Evolutionary conservation across 2,888 invertebrate genomes (phyloP).

Genomic region (Vesta saturnalis): DNA sequence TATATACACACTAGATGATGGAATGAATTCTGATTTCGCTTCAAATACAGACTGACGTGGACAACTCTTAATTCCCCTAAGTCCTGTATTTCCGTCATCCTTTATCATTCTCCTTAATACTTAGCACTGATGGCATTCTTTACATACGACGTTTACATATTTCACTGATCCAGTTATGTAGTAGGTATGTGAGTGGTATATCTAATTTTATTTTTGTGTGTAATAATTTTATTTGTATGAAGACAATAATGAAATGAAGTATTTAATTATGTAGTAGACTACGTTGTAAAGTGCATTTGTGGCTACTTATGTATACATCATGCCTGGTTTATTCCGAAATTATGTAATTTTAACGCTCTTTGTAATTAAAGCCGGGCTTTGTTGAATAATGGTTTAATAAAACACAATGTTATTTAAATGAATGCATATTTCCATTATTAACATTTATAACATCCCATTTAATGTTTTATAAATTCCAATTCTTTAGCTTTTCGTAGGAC

Average conservation of each 20-base stretch:
- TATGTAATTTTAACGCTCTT: constrained; percentile 21
- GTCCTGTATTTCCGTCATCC: constrained; percentile 39
- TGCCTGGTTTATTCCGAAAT: constrained; percentile 13
- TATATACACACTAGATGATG: constrained; percentile 31
- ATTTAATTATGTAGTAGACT: background rate
- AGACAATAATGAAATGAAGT: background rate
- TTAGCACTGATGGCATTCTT: constrained; percentile 11
- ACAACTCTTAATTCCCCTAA: constrained; percentile 41
- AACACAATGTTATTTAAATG: constrained; percentile 3
- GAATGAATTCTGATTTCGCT: constrained; percentile 31
- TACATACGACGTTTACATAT: constrained; percentile 21
- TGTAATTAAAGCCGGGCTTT: constrained; percentile 27
- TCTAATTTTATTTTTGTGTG: background rate
- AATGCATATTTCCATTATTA: constrained; percentile 23
- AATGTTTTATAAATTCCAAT: too few relatives aligned
- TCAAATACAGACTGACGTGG: constrained; percentile 38
- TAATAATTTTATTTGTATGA: background rate
- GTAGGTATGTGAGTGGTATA: background rate
- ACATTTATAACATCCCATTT: constrained; percentile 16
- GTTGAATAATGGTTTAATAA: constrained; percentile 28
- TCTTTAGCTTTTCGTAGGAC: too few relatives aligned
- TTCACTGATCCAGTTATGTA: background rate
- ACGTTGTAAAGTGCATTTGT: background rate
- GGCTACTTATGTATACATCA: background rate
- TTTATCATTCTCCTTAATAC: constrained; percentile 34